Base-by-base conservation (phyloP, 2,113 vertebrate species). In the Synchiropus splendidus region DNA sequence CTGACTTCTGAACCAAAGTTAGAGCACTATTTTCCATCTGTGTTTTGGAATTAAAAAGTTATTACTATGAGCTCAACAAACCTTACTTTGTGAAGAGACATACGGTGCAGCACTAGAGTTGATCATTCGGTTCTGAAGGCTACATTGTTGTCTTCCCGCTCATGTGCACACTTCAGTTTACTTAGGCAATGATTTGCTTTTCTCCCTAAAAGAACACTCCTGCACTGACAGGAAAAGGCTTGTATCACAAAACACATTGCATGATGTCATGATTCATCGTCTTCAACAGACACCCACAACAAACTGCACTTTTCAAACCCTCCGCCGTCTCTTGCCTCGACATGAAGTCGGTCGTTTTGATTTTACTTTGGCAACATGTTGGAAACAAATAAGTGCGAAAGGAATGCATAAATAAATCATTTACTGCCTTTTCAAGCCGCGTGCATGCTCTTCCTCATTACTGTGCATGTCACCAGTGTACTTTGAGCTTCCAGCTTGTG, bases 341-440 rank as follows among this genome's bases (percentile, higher is more conserved):
- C 58, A 62, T 40, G 46, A 61, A 72, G 63, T 51, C 55, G 49
- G 61, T 55, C 16, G 58, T 74, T 77, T 75, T 81, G 58, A 78
- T 79, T 70, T 64, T 66, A 51, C 70, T 64, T 66, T 53, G 54
- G 58, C 51, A 70, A 69, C 66, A 62, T 39, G 45, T 45, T 48
- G 50, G 55, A 65, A 77, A 75, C 59, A 76, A 83, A 81, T 69
- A 66, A 61, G 72, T 63, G 61, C 60, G 48, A 71, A 64, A 70
- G 61, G 48, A 70, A 78, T 35, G 60, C 46, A 70, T 74, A 78
- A 79, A 82, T 80, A 81, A 81, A 81, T 75, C 51, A 74, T 69
- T 72, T 65, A 74, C 59, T 38, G 14, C 30, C 18, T 14, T 57
- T 74, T 54, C 54, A 51, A 72, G 58, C 63, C 18, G 48, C 47